Base-by-base conservation (phyloP, 2,797 vertebrate genomes). In the Gallinago stenura region DNA sequence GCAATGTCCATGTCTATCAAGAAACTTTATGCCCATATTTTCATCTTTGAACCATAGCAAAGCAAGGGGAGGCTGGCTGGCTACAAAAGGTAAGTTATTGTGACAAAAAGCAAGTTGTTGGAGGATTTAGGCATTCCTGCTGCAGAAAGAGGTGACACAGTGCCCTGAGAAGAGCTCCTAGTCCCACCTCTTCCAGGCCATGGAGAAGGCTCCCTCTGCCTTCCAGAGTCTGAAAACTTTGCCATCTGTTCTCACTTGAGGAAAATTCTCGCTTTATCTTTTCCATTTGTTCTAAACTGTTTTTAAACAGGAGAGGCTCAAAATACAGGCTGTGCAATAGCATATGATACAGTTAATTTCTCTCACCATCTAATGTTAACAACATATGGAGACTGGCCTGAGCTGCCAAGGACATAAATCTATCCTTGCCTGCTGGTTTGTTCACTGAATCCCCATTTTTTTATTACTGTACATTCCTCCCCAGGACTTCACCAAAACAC, bases 371-470 rank as follows among this genome's bases (percentile, higher is more conserved):
- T 93, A 93, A 95, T 87, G 92, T 80, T 93, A 94, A 90, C 88
- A 95, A 80, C 93, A 96, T 87, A 96, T 83, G 88, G 95, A 96
- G 81, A 69, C 39, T 6, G 41, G 86, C 53, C 71, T 78, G 68
- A 90, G 57, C 46, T 94, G 91, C 91, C 88, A 96, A 94, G 70
- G 53, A 79, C 78, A 85, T 93, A 97, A 96, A 97, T 95, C 86
- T 90, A 78, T 84, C 60, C 61, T 87, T 93, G 81, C 31, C 93
- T 89, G 57, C 83, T 28, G 20, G 56, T 91, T 95, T 84, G 45
- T 68, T 90, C 86, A 48, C 68, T 80, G 90, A 89, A 92, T 75
- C 64, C 78, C 64, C 66, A 5, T 45, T 87, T 96, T 96, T 94
- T 95, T 93, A 96, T 87, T 91, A 83, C 75, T 61, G 58, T 39